A percentile compares a stretch with the other conserved stretches of the same genome.
Conservation (phyloP, 1,140 invertebrate species). For the Neelides sp. region DNA sequence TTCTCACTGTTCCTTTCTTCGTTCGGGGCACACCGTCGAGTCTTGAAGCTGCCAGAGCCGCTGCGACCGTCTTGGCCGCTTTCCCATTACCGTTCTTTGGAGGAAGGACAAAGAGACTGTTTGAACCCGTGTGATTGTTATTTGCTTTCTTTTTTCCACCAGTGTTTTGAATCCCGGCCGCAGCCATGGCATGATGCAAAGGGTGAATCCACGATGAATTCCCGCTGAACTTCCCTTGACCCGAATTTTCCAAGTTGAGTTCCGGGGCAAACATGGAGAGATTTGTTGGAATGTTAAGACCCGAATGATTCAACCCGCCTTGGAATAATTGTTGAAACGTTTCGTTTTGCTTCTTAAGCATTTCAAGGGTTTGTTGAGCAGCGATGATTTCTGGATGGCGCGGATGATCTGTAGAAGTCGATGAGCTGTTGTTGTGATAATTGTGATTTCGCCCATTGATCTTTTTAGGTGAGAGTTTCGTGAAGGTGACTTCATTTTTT, state of each 20-base stretch:
- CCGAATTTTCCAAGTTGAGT: too few relatives aligned
- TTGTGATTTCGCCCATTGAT: not conserved
- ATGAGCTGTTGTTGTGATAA: not conserved
- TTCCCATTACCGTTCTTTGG: slow-evolving; percentile 13
- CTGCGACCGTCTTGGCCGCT: slow-evolving; percentile 26
- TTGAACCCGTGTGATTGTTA: slow-evolving; percentile 13
- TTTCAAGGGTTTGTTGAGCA: slow-evolving; percentile 23
- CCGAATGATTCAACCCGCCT: too few relatives aligned
- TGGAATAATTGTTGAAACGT: slow-evolving; percentile 23
- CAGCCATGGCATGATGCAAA: slow-evolving; percentile 19
- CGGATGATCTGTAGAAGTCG: not conserved
- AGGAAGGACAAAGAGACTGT: not conserved
- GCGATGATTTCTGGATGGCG: not conserved
- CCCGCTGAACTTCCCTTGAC: too few relatives aligned
- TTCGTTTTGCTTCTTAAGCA: slow-evolving; percentile 27
- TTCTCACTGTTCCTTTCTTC: too few relatives aligned
- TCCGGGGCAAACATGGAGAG: too few relatives aligned
- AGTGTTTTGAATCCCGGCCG: slow-evolving; percentile 5
- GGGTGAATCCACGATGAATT: slow-evolving; percentile 23
- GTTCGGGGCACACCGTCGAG: slow-evolving; percentile 4
- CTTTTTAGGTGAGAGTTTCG: slow-evolving; percentile 15
- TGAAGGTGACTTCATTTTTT: slow-evolving; percentile 27
- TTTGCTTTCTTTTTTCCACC: slow-evolving; percentile 6
- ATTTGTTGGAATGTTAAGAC: too few relatives aligned
- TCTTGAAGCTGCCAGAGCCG: slow-evolving; percentile 23